Conservation (phyloP, 2,797 vertebrate genomes). For the Sparus aurata region DNA sequence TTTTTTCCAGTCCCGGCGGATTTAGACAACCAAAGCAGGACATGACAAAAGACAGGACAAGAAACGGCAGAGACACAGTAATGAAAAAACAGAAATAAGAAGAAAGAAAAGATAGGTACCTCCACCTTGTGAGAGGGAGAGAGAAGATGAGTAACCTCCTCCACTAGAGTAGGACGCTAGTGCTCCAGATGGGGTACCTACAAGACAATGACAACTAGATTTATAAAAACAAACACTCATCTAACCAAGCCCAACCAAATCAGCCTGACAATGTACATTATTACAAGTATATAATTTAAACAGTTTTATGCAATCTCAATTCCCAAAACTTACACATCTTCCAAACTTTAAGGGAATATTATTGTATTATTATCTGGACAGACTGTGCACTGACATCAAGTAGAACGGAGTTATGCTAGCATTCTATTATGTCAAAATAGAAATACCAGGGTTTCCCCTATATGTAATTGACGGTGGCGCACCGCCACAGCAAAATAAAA, state of each 20-base stretch:
- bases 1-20: neutral
- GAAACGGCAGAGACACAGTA: conserved; percentile 30
- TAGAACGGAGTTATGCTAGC: neutral
- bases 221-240: conserved; percentile 47
- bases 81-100: conserved; percentile 38
- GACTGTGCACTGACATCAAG: neutral
- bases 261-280: neutral
- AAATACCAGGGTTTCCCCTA: no score
- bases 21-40: conserved; percentile 14
- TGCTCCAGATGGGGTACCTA: conserved; percentile 87
- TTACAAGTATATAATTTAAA: neutral
- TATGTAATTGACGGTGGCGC: no score
- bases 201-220: conserved; percentile 58
- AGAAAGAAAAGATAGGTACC: conserved; percentile 74
- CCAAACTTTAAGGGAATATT: no score
- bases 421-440: neutral
- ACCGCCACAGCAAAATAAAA: no score
- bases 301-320: neutral
- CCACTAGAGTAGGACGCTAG: conserved; percentile 86
- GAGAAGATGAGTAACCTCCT: conserved; percentile 86
- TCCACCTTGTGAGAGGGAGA: conserved; percentile 85
- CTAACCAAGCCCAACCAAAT: conserved; percentile 8
- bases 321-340: no score
- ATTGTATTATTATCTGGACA: neutral
- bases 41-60: conserved; percentile 80